Evolutionary conservation across 2,797 vertebrate species (phyloP).

Genomic region (Clarias pachynema): DNA sequence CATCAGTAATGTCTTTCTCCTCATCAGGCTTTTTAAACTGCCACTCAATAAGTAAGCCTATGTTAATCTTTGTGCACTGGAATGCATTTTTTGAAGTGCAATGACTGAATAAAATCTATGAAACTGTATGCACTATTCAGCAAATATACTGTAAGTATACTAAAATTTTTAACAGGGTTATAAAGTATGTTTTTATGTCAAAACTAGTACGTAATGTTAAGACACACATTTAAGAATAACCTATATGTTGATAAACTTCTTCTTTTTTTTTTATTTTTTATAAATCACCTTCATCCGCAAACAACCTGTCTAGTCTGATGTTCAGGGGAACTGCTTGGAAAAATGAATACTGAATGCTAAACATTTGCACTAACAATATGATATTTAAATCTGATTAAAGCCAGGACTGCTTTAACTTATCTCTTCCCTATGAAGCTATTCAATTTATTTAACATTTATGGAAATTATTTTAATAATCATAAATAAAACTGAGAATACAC

Average conservation of each 20-base stretch:
- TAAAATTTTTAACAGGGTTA: neutral
- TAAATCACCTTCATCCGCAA: neutral
- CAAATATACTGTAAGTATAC: neutral
- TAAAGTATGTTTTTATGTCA: neutral
- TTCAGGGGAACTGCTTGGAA: slow-evolving; percentile 1
- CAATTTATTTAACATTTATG: neutral
- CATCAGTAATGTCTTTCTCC: neutral
- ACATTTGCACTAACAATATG: slow-evolving; percentile 4
- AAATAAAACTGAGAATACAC: neutral
- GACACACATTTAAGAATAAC: neutral
- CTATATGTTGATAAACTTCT: too few species aligned
- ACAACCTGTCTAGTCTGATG: slow-evolving; percentile 1
- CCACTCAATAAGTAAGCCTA: neutral
- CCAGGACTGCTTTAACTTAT: neutral
- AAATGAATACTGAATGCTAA: slow-evolving; percentile 24
- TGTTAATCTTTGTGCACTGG: neutral
- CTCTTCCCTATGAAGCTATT: neutral
- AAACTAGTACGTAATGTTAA: neutral
- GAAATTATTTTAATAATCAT: slow-evolving; percentile 3
- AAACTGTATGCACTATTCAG: neutral
- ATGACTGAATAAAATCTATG: neutral
- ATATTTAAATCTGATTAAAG: neutral
- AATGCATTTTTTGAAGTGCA: neutral
- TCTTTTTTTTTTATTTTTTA: neutral
- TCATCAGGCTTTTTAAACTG: neutral